Percentiles rank a stretch among this genome's conserved stretches.
Conservation (phyloP, 2,797 vertebrate genomes). For the Phoeniculus purpureus region DNA sequence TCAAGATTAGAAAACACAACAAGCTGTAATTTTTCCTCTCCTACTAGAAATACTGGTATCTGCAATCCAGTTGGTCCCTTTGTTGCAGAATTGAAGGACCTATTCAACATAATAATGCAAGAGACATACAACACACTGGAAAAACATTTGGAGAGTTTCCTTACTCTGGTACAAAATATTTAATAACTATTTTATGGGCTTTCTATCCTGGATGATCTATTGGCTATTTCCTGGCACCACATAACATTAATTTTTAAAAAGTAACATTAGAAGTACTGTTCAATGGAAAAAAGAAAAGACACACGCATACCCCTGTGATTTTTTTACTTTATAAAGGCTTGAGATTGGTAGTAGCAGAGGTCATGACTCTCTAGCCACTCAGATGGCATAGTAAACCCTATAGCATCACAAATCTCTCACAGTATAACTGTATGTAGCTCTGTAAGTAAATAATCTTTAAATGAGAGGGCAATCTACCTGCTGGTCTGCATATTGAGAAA, state of each 20-base stretch:
- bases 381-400: neutral
- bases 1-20: neutral
- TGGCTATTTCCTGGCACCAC: constrained; percentile 8
- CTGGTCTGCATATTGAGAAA: neutral
- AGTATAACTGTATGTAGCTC: neutral
- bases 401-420: neutral
- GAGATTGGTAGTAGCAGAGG: neutral
- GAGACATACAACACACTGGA: neutral
- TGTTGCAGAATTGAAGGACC: neutral
- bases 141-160: neutral
- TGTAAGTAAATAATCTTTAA: neutral
- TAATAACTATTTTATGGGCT: constrained; percentile 2
- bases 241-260: constrained; percentile 27
- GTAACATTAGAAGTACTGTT: neutral
- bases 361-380: neutral
- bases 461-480: neutral
- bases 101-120: neutral
- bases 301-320: neutral
- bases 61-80: neutral
- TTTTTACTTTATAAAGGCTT: neutral
- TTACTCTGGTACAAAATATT: neutral
- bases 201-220: neutral
- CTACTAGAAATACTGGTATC: neutral
- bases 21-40: neutral
- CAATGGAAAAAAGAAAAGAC: neutral